Conservation (phyloP, 2,113 vertebrate genomes). For the Anguilla japonica region DNA sequence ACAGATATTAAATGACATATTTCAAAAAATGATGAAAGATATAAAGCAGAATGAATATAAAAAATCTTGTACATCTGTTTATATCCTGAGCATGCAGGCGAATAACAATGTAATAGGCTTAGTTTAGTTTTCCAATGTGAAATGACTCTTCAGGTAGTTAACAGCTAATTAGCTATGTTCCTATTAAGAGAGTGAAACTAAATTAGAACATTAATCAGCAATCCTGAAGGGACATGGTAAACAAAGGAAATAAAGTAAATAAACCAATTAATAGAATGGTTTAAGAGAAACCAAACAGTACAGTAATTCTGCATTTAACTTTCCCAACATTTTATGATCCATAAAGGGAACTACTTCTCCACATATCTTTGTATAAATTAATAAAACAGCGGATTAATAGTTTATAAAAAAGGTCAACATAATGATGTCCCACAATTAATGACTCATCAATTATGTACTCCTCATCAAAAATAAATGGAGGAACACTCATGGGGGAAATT, state of each 20-base stretch:
- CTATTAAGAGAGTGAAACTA: slow-evolving; percentile 9
- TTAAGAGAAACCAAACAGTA: neutral
- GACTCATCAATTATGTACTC: neutral
- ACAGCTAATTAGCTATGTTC: neutral
- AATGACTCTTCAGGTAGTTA: neutral
- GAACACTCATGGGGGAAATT: neutral
- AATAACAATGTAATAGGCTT: neutral
- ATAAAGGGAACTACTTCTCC: neutral
- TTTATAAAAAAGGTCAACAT: neutral
- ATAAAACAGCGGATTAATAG: neutral
- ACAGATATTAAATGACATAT: neutral
- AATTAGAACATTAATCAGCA: neutral
- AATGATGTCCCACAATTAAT: slow-evolving; percentile 7
- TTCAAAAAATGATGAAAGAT: neutral
- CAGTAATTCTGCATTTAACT: neutral
- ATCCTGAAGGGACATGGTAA: neutral
- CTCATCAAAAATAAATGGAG: neutral
- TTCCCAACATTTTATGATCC: neutral
- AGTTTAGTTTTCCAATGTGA: neutral
- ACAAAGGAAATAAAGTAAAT: neutral
- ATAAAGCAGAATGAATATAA: neutral
- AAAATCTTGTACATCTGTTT: neutral
- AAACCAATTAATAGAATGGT: neutral
- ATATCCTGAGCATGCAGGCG: neutral
- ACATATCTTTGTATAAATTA: neutral